Evolutionary conservation across 2,888 invertebrate species (phyloP), one percentile per base, ranked within the genome.

Genomic region (Hetaerina titia): DNA sequence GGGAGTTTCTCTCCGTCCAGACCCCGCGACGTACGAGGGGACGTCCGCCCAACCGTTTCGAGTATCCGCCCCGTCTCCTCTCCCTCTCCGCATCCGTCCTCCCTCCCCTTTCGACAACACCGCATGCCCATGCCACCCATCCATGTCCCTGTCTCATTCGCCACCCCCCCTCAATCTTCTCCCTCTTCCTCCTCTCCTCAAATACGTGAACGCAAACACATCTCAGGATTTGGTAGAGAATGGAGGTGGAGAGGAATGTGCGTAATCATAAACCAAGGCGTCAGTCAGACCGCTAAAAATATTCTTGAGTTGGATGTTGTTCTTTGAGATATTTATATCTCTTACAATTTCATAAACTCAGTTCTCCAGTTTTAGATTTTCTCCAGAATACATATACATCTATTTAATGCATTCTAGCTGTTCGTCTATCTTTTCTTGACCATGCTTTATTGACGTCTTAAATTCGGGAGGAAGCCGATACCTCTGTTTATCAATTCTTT

Each of bases 1-100:
- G 57, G 63, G 90, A 90, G 64, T 90, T 57, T 88, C 88, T 57
- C 57, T 64, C 45, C 90, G 69, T n/a, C 69, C 69, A 69, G 69
- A 69, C 69, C n/a, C 69, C 69, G 19, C 69, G 69, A n/a, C 69
- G 2, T n/a, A 60, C 60, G 60, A 15, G 60, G 60, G 60, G 13
- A 17, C 58, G 58, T 90, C 90, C 13, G 11, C 90, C 25, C 90
- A 58, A 90, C 60, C 90, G 60, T 22, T 60, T 60, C 15, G 90
- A 90, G 57, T 60, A 60, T 57, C 22, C 90, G 22, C 56, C 19
- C 15, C 31, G 22, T n/a, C 22, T 13, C 13, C 81, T n/a, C n/a
- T 31, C n/a, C 2, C 81, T 11, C n/a, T 19, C 58, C 25, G 60
- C 92, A n/a, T n/a, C 69, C n/a, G 57, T n/a, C 31, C 90, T 63